Percentiles rank a stretch among this genome's conserved stretches.
Evolutionary conservation across 2,888 invertebrate species (phyloP).

Genomic region (Serrognathus titanus): DNA sequence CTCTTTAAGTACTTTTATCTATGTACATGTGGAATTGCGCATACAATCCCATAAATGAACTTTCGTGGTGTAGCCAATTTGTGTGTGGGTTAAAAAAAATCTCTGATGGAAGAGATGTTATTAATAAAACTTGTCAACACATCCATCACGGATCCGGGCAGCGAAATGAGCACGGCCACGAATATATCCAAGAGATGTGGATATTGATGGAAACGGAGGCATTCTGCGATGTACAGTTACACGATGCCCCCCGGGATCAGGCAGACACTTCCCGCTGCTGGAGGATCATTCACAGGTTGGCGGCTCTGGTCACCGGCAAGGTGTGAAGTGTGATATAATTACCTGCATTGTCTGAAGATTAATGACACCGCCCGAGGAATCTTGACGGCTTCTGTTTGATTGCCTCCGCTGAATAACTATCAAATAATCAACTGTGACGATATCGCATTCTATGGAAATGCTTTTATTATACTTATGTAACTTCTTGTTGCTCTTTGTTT

Average conservation of each 20-base stretch:
- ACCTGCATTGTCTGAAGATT: conserved; percentile 48
- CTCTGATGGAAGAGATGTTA: background rate
- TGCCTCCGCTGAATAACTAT: conserved; percentile 39
- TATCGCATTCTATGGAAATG: conserved; percentile 27
- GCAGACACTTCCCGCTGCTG: conserved; percentile 14
- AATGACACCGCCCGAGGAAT: conserved; percentile 44
- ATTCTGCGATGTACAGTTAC: conserved; percentile 1
- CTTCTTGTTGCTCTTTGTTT: background rate
- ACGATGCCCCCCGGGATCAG: conserved; percentile 5
- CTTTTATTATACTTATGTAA: conserved; percentile 7
- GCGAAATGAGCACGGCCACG: too few species aligned
- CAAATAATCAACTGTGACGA: conserved; percentile 44
- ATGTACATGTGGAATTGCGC: too few species aligned
- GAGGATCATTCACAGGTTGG: conserved; percentile 14
- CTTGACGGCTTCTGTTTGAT: conserved; percentile 47
- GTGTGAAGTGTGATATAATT: conserved; percentile 43
- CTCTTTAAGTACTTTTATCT: too few species aligned
- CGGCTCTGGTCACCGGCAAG: conserved; percentile 11
- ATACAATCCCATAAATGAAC: too few species aligned
- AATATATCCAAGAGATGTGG: background rate
- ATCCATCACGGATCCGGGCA: background rate
- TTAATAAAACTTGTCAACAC: conserved; percentile 2
- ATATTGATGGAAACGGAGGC: background rate
- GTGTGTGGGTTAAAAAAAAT: too few species aligned
- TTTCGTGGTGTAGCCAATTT: too few species aligned